A percentile compares a stretch with the other conserved stretches of the same genome.
phyloP scores from a whole-genome alignment of 2,888 invertebrate species.

The Lacanobia oleracea region DNA sequence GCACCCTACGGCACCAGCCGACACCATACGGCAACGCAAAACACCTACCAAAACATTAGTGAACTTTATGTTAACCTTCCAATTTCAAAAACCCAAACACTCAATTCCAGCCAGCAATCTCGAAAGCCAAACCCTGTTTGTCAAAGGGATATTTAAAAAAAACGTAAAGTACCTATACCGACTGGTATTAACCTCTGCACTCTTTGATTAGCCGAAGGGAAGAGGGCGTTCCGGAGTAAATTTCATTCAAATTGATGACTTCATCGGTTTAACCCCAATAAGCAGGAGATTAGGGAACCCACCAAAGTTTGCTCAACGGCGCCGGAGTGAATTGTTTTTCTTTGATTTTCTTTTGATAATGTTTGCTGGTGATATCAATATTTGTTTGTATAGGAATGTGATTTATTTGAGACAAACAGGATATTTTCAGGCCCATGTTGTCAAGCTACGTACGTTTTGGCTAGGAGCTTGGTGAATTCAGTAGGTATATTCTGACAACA shows the following conservation, averaged over 20 bases:
- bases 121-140: constrained; percentile 45
- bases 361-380: constrained; percentile 45
- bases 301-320: constrained; percentile 79
- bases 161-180: constrained; percentile 62
- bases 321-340: constrained; percentile 79
- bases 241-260: constrained; percentile 86
- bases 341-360: constrained; percentile 68
- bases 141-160: constrained; percentile 67
- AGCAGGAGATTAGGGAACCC: constrained; percentile 80
- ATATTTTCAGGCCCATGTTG: background rate
- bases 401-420: background rate
- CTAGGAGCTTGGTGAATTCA: too few species aligned
- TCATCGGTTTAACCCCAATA: constrained; percentile 86
- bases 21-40: too few species aligned
- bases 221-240: constrained; percentile 74
- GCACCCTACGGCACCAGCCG: too few species aligned
- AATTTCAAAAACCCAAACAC: background rate
- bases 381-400: constrained; percentile 16
- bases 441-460: too few species aligned
- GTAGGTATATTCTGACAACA: too few species aligned
- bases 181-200: constrained; percentile 75
- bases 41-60: background rate
- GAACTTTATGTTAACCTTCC: background rate
- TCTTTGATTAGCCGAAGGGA: constrained; percentile 81
- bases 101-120: constrained; percentile 12